phyloP scores from a whole-genome alignment of 2,113 vertebrate genomes.

The Pseudonaja textilis region DNA sequence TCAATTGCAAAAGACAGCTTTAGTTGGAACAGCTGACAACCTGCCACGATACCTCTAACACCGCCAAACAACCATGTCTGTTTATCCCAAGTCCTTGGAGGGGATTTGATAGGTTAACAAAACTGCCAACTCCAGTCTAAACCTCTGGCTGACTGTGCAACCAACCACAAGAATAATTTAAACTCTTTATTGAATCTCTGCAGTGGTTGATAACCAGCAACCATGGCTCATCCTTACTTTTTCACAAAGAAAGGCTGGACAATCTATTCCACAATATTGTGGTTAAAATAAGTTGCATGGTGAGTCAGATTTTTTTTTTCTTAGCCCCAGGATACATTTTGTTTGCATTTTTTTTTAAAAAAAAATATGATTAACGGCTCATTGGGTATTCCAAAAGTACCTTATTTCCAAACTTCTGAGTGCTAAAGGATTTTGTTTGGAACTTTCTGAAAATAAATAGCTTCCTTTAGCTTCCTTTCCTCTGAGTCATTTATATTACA shows the following conservation, averaged over 20 bases:
- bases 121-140: background rate
- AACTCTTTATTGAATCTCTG: background rate
- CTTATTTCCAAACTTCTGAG: background rate
- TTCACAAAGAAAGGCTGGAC: background rate
- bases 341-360: background rate
- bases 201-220: background rate
- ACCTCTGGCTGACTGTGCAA: background rate
- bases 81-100: background rate
- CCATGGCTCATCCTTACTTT: background rate
- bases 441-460: background rate
- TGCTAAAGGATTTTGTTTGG: background rate
- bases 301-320: background rate
- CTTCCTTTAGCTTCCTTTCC: fast-evolving
- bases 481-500: background rate
- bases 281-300: background rate
- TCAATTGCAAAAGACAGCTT: too few relatives aligned
- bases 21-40: too few relatives aligned
- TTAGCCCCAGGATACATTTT: background rate
- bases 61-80: background rate
- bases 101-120: background rate
- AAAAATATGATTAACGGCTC: background rate
- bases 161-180: background rate
- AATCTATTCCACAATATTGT: background rate
- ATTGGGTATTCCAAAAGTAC: background rate
- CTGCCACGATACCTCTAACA: background rate